Conservation (phyloP, 1,140 invertebrate species). For the Leptinotarsa lineolata region DNA sequence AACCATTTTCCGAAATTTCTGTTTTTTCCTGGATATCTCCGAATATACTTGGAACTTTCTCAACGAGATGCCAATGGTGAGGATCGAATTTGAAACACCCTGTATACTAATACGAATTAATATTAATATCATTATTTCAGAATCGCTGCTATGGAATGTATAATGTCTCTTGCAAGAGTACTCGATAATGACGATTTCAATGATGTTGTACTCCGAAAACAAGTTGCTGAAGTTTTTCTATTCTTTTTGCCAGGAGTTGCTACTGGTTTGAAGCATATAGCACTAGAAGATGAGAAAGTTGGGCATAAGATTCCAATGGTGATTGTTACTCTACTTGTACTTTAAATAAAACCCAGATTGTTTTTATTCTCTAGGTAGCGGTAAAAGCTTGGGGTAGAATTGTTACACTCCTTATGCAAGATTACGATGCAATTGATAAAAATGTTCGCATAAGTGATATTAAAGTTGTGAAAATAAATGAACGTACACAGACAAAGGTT, state of each 20-base stretch:
- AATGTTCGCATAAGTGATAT: constrained; percentile 10
- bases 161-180: constrained; percentile 63
- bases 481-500: background rate
- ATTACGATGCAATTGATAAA: constrained; percentile 43
- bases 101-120: too few species aligned
- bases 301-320: constrained; percentile 66
- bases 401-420: constrained; percentile 59
- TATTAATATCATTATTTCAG: too few species aligned
- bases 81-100: too few species aligned
- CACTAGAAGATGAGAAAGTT: constrained; percentile 61
- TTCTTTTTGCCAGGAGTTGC: constrained; percentile 68
- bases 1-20: too few species aligned
- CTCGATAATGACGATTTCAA: constrained; percentile 56
- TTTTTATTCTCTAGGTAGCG: constrained; percentile 52
- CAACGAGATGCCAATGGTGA: too few species aligned
- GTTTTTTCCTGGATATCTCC: too few species aligned
- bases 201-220: constrained; percentile 56
- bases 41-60: too few species aligned
- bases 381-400: constrained; percentile 59
- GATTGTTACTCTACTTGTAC: constrained; percentile 31
- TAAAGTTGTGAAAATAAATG: background rate
- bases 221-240: constrained; percentile 63
- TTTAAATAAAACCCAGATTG: background rate
- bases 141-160: constrained; percentile 60
- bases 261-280: constrained; percentile 62